Evolutionary conservation across 2,888 invertebrate genomes (phyloP).

Genomic region (Ferrisia virgata): DNA sequence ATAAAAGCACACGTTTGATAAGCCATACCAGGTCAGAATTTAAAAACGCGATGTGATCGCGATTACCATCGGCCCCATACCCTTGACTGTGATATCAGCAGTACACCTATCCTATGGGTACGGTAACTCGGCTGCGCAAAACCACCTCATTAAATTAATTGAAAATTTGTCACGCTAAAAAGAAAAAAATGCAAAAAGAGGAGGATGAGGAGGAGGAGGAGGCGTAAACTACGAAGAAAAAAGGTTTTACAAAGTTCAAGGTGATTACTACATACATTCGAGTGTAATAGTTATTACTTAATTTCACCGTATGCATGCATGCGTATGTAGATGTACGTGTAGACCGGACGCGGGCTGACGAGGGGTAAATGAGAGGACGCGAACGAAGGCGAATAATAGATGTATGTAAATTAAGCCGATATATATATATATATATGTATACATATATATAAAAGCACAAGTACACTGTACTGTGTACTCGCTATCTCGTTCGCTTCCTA

Average conservation of each 20-base stretch:
- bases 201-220: no score
- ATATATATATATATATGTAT: neutral
- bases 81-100: neutral
- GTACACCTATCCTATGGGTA: neutral
- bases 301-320: neutral
- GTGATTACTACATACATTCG: neutral
- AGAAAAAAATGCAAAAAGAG: neutral
- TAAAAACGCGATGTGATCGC: neutral
- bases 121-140: neutral
- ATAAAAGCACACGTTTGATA: neutral
- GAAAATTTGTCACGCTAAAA: conserved; percentile 13
- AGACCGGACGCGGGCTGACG: neutral
- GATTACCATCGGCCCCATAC: neutral
- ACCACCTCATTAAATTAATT: conserved; percentile 18
- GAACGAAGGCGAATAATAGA: neutral
- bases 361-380: neutral
- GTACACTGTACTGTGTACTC: neutral
- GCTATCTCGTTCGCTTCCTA: neutral
- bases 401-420: neutral
- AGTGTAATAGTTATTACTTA: conserved; percentile 9
- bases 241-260: conserved; percentile 10
- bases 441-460: neutral
- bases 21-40: neutral
- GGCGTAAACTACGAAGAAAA: no score
- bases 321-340: neutral